These are phyloP conservation scores for Melitaea athalia DNA, from an alignment of 2,888 invertebrate genomes.

Conservation along the genomic window DNA sequence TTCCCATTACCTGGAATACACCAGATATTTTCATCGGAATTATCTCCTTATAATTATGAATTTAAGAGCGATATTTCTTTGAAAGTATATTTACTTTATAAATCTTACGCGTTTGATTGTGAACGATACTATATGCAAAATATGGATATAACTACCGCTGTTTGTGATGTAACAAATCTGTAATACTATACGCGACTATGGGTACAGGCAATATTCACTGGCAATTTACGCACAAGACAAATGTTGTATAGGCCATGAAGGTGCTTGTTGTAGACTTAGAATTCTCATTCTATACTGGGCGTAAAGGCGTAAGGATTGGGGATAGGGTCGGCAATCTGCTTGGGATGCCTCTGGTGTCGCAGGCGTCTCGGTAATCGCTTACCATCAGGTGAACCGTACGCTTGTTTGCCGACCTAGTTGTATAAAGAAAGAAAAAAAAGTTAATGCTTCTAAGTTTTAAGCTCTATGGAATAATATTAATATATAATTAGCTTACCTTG, in stretches of 20 bases:
- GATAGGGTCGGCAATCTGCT: no score
- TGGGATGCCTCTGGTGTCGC: no score
- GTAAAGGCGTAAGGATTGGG: no score
- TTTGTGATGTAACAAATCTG: not conserved
- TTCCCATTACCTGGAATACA: conserved; percentile 25
- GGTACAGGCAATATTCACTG: no score
- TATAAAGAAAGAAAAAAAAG: not conserved
- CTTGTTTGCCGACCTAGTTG: no score
- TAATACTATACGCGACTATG: no score
- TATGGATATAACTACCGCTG: not conserved
- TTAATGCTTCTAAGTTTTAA: not conserved
- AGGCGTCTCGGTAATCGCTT: no score
- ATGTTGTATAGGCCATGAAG: no score
- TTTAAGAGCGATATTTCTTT: conserved; percentile 1
- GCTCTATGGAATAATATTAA: not conserved
- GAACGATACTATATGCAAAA: conserved; percentile 15
- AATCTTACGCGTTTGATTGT: conserved; percentile 19
- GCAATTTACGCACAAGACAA: no score
- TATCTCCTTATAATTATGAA: not conserved
- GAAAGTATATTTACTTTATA: not conserved
- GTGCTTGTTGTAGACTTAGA: no score
- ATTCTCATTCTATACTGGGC: no score
- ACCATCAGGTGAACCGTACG: no score
- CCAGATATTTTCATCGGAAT: not conserved
- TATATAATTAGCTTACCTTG: not conserved